phyloP scores from a whole-genome alignment of 2,113 vertebrate genomes.

The Malurus alboscapulatus region DNA sequence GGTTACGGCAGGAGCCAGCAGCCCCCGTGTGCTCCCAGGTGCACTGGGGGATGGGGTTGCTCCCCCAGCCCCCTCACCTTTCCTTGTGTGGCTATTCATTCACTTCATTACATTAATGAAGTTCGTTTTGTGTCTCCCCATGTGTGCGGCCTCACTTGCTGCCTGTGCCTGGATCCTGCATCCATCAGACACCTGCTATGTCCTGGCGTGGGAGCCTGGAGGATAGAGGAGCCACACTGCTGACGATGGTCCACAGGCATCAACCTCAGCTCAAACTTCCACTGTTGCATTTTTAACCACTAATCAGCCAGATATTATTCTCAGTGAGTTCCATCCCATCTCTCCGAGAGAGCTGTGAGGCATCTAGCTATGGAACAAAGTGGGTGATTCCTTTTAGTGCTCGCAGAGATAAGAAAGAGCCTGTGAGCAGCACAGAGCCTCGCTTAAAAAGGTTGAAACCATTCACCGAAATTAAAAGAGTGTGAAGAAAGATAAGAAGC shows the following conservation, averaged over 20 bases:
- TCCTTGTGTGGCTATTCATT: accelerated
- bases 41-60: background rate
- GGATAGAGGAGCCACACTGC: background rate
- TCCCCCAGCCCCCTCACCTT: background rate
- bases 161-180: background rate
- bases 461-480: background rate
- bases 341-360: background rate
- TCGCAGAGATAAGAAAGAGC: background rate
- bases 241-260: background rate
- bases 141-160: background rate
- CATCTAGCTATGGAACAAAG: background rate
- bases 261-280: background rate
- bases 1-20: background rate
- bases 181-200: accelerated
- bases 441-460: background rate
- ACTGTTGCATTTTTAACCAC: background rate
- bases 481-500: constrained; percentile 9
- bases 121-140: background rate
- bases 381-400: background rate
- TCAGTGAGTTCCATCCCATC: background rate
- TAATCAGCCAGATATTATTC: background rate
- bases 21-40: background rate
- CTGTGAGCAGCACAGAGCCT: background rate
- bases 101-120: background rate
- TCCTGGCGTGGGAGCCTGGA: background rate